phyloP scores from a whole-genome alignment of 2,113 vertebrate genomes.

The Nematolebias whitei region DNA sequence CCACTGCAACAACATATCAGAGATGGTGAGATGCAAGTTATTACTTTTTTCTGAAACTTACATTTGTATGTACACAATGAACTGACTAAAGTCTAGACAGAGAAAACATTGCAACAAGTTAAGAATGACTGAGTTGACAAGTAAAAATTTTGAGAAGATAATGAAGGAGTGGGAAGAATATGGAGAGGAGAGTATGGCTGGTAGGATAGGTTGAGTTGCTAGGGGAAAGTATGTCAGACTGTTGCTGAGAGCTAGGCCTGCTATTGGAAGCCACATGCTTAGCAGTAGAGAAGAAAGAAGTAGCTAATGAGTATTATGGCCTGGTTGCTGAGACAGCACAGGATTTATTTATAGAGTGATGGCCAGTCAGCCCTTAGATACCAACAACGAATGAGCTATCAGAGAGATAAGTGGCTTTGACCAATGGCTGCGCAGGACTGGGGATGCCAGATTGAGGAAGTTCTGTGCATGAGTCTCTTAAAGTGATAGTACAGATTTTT shows the following conservation, averaged over 20 bases:
- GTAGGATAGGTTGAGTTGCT: conserved; percentile 67
- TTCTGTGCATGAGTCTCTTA: conserved; percentile 79
- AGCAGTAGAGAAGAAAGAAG: conserved; percentile 65
- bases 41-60: not conserved
- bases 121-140: conserved; percentile 19
- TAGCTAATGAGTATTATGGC: conserved; percentile 74
- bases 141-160: conserved; percentile 5
- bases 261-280: conserved; percentile 69
- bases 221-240: conserved; percentile 65
- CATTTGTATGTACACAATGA: not conserved
- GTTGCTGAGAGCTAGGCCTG: conserved; percentile 59
- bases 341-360: conserved; percentile 87
- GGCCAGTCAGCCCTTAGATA: conserved; percentile 86
- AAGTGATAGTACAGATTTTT: conserved; percentile 77
- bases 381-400: conserved; percentile 80
- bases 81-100: conserved; percentile 6
- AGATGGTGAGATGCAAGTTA: conserved; percentile 8
- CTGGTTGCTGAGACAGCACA: conserved; percentile 87
- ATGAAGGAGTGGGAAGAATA: conserved; percentile 32
- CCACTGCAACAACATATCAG: conserved; percentile 11
- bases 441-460: conserved; percentile 80
- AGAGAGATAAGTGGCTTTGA: conserved; percentile 67
- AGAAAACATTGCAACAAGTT: conserved; percentile 1
- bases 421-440: conserved; percentile 74
- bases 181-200: conserved; percentile 43